Evolutionary conservation across 2,113 vertebrate genomes (phyloP), one percentile per base, ranked within the genome.

Genomic region (Willisornis vidua): DNA sequence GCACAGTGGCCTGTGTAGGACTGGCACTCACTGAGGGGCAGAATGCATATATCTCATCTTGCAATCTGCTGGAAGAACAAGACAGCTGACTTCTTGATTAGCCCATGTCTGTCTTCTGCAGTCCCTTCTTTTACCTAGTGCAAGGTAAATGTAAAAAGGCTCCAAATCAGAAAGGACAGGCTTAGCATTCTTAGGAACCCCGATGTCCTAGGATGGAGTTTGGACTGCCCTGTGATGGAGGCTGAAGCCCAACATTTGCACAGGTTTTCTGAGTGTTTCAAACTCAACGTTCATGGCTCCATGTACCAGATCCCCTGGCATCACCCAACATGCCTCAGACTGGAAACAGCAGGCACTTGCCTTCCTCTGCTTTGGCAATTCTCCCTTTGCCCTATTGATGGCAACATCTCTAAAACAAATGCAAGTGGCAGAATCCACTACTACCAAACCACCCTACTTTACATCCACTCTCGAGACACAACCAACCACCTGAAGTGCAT

Each of bases 201-300:
- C 61, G 51, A 19, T 26, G 3, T 26, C 46, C 28, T 52, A 24
- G 28, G 48, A 29, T 22, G 48, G 46, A 55, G 17, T 65, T 7
- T 19, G 43, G 35, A 43, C 43, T 62, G 28, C 14, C 15, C 20
- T 71, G 41, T 12, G 31, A 17, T 7, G 18, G 24, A 54, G 43
- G 7, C 6, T 4, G 8, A 8, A 10, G 39, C 68, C 10, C n/a
- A 90, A 19, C 4, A 29, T 17, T 26, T 24, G 12, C 31, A 14
- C 11, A 43, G 25, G 26, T 29, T 76, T 37, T 51, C 46, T 1
- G 18, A 54, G 51, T 3, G 39, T 28, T 66, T 52, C 45, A 68
- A 48, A 19, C 16, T 33, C 43, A 66, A 9, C 3, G 4, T 8
- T 37, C 33, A 1, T 3, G 43, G 46, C 0, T 54, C 22, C 17